Percentiles rank a stretch among this genome's conserved stretches.
phyloP scores from a whole-genome alignment of 2,888 invertebrate genomes.

The Stenichneumon culpator region DNA sequence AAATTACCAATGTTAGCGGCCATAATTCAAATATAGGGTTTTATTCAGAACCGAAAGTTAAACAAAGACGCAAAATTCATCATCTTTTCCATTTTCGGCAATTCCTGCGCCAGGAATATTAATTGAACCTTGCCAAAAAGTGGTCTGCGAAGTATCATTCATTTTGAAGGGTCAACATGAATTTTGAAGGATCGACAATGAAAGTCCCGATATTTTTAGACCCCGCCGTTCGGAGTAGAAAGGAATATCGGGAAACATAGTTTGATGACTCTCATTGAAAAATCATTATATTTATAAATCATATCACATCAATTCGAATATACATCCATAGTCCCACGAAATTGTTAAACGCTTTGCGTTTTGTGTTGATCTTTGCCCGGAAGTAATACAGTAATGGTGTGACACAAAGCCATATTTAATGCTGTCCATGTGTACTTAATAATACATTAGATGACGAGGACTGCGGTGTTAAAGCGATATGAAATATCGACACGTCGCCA shows the following conservation, averaged over 20 bases:
- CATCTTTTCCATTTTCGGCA: no score
- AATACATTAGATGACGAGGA: neutral
- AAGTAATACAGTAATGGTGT: neutral
- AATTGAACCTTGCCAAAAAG: no score
- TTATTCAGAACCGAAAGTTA: no score
- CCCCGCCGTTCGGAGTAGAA: neutral
- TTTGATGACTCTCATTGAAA: conserved; percentile 3
- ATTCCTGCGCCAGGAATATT: no score
- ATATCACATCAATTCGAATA: conserved; percentile 54
- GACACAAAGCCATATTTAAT: neutral
- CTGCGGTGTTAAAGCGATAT: no score
- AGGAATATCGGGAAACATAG: conserved; percentile 9
- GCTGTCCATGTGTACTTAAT: neutral
- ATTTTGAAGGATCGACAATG: neutral
- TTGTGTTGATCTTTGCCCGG: neutral
- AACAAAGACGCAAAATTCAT: no score
- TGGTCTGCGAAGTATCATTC: no score
- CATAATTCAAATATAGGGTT: no score
- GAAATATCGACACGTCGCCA: neutral
- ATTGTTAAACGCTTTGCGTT: neutral
- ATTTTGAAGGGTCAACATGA: no score
- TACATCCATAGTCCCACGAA: conserved; percentile 37
- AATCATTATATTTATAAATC: conserved; percentile 53
- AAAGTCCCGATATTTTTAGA: neutral
- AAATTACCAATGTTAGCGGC: no score